Conservation (phyloP, 1,140 invertebrate species). For the Drosophila rhopaloa region DNA sequence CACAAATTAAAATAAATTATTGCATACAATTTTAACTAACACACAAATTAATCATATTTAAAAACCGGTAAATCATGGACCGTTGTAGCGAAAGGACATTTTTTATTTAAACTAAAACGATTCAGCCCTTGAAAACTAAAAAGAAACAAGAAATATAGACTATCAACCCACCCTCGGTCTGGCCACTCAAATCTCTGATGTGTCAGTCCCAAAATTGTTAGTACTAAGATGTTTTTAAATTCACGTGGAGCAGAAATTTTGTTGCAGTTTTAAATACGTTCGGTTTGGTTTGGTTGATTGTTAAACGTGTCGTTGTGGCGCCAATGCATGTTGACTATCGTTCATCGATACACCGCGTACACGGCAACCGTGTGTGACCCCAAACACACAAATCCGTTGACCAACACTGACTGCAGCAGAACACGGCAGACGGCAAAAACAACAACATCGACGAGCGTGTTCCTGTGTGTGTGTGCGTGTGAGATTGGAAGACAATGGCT, state of each 20-base stretch:
- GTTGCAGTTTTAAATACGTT: constrained; percentile 78
- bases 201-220: constrained; percentile 37
- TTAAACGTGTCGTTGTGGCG: constrained; percentile 55
- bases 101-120: no score
- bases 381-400: constrained; percentile 54
- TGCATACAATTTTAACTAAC: no score
- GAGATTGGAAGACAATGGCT: constrained; percentile 84
- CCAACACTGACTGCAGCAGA: constrained; percentile 67
- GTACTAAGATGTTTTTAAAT: constrained; percentile 81
- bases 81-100: no score
- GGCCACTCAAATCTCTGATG: constrained; percentile 15
- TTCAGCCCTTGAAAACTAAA: no score
- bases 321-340: constrained; percentile 63
- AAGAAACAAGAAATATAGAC: neutral
- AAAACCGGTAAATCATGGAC: no score
- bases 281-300: constrained; percentile 67
- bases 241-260: constrained; percentile 76
- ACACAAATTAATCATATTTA: no score
- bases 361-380: constrained; percentile 50
- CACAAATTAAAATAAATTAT: no score
- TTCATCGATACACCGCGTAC: constrained; percentile 62
- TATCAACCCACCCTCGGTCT: constrained; percentile 14
- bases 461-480: constrained; percentile 55
- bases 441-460: constrained; percentile 39
- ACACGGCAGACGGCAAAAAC: constrained; percentile 29